These are phyloP conservation scores for Carassius carassius DNA, from an alignment of 2,113 vertebrate species.

Conservation along the genomic window DNA sequence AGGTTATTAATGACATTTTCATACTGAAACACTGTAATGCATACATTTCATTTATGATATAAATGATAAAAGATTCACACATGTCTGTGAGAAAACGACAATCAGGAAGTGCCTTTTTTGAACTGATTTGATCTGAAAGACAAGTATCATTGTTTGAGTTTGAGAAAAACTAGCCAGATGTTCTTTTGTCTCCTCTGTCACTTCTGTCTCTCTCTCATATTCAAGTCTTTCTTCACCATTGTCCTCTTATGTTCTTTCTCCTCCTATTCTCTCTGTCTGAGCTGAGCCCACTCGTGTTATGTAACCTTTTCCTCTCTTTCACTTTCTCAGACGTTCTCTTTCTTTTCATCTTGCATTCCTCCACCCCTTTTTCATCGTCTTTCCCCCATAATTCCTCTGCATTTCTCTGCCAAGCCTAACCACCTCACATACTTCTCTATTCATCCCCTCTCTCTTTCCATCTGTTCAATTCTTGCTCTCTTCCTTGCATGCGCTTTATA, in stretches of 20 bases:
- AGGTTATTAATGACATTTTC: background rate
- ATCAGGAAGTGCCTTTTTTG: slow-evolving; percentile 13
- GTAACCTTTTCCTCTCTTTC: slow-evolving; percentile 31
- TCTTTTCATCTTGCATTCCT: slow-evolving; percentile 5
- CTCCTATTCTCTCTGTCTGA: slow-evolving; percentile 1
- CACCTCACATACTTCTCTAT: slow-evolving; percentile 56
- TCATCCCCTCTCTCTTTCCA: slow-evolving; percentile 61
- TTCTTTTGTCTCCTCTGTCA: background rate
- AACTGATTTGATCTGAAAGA: background rate
- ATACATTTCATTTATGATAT: background rate
- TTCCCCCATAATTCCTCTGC: slow-evolving; percentile 49
- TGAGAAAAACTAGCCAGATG: background rate
- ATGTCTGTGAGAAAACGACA: background rate
- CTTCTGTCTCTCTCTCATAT: background rate
- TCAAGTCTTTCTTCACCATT: background rate
- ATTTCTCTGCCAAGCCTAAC: slow-evolving; percentile 4
- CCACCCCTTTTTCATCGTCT: slow-evolving; percentile 57
- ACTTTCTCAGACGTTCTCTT: slow-evolving; percentile 2
- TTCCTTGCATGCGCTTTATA: slow-evolving; percentile 66
- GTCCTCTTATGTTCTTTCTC: background rate
- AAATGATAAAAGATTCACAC: background rate
- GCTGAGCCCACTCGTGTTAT: slow-evolving; percentile 33
- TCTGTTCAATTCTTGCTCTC: slow-evolving; percentile 38
- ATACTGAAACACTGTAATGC: background rate
- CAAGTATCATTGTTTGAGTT: background rate